Percentiles rank a stretch among this genome's conserved stretches.
Evolutionary conservation across 2,797 vertebrate genomes (phyloP).

Genomic region (Syngnathus acus): DNA sequence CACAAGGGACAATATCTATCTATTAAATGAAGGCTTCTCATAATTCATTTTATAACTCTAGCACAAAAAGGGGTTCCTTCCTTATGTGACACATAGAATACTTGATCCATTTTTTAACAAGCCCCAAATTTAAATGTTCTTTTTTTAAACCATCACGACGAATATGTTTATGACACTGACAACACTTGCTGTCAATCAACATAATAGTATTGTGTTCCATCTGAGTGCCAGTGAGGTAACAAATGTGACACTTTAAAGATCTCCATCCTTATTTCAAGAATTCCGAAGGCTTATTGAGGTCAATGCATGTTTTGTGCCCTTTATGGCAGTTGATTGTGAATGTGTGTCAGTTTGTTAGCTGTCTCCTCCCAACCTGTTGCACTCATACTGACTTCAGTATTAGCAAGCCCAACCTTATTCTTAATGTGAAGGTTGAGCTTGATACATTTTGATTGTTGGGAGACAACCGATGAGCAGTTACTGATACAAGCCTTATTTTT

Average conservation of each 20-base stretch:
- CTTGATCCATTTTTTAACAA: not conserved
- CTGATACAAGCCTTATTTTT: not conserved
- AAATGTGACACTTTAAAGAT: not conserved
- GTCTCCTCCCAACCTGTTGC: not conserved
- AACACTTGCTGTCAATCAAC: too few species aligned
- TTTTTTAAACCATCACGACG: not conserved
- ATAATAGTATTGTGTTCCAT: too few species aligned
- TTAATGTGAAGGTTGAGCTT: too few species aligned
- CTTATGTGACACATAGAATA: not conserved
- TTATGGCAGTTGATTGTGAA: not conserved
- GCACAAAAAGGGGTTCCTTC: not conserved
- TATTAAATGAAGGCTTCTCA: slow-evolving; percentile 4
- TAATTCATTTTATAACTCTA: slow-evolving; percentile 12
- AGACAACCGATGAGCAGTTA: not conserved
- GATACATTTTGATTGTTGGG: not conserved
- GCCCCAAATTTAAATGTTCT: not conserved
- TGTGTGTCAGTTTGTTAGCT: not conserved
- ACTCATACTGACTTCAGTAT: not conserved
- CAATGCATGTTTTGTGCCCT: not conserved
- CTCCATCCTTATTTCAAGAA: not conserved
- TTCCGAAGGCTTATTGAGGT: not conserved
- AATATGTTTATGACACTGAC: not conserved
- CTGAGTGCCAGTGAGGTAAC: not conserved
- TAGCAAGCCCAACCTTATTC: not conserved
- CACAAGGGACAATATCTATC: not conserved